These are phyloP conservation scores for Atta colombica DNA, from an alignment of 1,140 invertebrate species.

Conservation along the genomic window DNA sequence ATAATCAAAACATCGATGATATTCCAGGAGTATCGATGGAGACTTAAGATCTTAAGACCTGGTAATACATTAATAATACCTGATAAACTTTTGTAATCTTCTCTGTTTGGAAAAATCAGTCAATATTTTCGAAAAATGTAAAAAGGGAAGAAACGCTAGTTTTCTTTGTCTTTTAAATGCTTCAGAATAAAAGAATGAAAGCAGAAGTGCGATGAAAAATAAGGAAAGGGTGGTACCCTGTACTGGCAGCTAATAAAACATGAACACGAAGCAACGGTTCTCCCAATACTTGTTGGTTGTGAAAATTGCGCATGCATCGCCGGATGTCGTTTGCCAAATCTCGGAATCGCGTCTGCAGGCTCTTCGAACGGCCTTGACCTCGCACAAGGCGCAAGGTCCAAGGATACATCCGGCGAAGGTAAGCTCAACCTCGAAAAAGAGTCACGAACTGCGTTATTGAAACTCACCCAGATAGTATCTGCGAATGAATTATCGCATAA, in stretches of 20 bases:
- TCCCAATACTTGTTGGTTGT: neutral
- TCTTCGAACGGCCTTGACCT: constrained; percentile 49
- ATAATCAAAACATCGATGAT: constrained; percentile 24
- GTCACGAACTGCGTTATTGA: constrained; percentile 67
- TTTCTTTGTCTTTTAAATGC: neutral
- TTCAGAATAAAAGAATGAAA: neutral
- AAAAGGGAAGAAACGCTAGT: neutral
- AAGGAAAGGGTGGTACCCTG: neutral
- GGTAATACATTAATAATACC: constrained; percentile 67
- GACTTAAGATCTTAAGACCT: constrained; percentile 29
- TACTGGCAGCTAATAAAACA: constrained; percentile 17
- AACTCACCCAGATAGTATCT: constrained; percentile 56
- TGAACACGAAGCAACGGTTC: constrained; percentile 18
- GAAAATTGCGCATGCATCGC: constrained; percentile 55
- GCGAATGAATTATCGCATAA: constrained; percentile 50
- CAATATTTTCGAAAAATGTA: neutral
- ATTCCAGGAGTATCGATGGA: neutral
- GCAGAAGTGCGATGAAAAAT: neutral
- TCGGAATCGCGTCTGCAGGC: constrained; percentile 14
- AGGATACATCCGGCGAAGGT: constrained; percentile 52
- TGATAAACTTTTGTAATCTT: constrained; percentile 46
- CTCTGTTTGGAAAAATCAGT: neutral
- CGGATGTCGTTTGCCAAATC: constrained; percentile 57
- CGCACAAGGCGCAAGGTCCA: constrained; percentile 26
- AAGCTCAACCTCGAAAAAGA: constrained; percentile 58